Base-by-base conservation (phyloP, 2,888 invertebrate species). In the Ditula angustiorana region DNA sequence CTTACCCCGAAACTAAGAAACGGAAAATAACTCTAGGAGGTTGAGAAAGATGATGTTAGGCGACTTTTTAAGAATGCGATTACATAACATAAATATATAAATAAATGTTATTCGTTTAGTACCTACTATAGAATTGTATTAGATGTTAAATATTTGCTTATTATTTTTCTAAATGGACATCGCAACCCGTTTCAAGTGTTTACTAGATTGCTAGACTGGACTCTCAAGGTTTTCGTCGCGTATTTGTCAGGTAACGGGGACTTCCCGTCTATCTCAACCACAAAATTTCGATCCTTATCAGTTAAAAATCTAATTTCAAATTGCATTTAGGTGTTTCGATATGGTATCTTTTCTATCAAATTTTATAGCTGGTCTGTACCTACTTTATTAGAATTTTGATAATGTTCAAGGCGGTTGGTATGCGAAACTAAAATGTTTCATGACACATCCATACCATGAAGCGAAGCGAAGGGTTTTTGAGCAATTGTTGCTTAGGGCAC, bases 321-420 rank as follows among this genome's bases (percentile, higher is more conserved):
- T 35, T 53, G 33, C 8, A 21, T 35, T 53, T 53, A 35, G 21
- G 1, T 35, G 35, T 53, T 53, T 21, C n/a, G 46, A 35, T 35
- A 35, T 23, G 7, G n/a, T 52, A 53, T 53, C 52, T 13, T 35
- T 13, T 53, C 19, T 53, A 35, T 35, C 30, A 35, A n/a, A 26
- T n/a, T n/a, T n/a, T n/a, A 7, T 26, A 8, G 41, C 19, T 41
- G n/a, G n/a, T n/a, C n/a, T n/a, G n/a, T 41, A 19, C 16, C 16
- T 10, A 8, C 16, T 41, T 37, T 16, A 16, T 37, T 16, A 37
- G 7, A 37, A 16, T 4, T 37, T 37, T 37, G 37, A 37, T 37
- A 37, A 37, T 16, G n/a, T n/a, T 37, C 13, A 37, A 37, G 13
- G 13, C n/a, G n/a, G n/a, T n/a, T n/a, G n/a, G n/a, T n/a, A n/a